These are phyloP conservation scores for Brachionus paranguensis DNA, from an alignment of 1,140 invertebrate genomes.

Conservation along the genomic window DNA sequence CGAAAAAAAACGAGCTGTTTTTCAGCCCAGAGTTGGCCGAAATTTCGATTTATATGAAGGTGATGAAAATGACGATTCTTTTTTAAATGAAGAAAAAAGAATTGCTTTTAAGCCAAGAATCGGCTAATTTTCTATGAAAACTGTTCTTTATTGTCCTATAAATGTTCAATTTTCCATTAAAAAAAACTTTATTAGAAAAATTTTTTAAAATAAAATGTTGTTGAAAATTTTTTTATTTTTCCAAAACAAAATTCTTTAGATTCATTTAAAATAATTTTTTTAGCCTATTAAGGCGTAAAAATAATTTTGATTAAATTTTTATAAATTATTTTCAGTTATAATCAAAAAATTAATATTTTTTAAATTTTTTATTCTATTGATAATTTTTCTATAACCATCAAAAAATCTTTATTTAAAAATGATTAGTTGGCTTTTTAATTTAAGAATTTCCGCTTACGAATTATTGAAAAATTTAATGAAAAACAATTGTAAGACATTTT, in stretches of 20 bases:
- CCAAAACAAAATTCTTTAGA: not conserved
- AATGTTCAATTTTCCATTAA: not conserved
- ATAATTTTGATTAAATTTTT: too few species aligned
- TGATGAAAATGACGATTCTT: not conserved
- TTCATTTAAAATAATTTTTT: not conserved
- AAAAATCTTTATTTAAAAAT: too few species aligned
- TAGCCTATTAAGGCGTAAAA: not conserved
- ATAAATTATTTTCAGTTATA: too few species aligned
- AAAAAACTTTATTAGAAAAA: not conserved
- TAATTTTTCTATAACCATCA: too few species aligned
- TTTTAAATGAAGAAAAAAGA: not conserved
- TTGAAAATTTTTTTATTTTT: not conserved
- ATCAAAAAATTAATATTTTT: too few species aligned
- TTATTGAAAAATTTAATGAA: too few species aligned
- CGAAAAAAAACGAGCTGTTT: conserved; percentile 17
- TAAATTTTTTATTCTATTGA: too few species aligned
- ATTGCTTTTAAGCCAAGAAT: conserved; percentile 30
- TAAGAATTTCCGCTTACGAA: too few species aligned
- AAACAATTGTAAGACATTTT: too few species aligned
- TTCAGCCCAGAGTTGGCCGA: conserved; percentile 3
- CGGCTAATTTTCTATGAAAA: not conserved
- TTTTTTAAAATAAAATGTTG: not conserved
- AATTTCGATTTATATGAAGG: not conserved
- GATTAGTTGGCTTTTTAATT: too few species aligned
- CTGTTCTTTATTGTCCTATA: not conserved